These are phyloP conservation scores for Acanthoscelides obtectus DNA, from an alignment of 2,888 invertebrate species.

Conservation along the genomic window DNA sequence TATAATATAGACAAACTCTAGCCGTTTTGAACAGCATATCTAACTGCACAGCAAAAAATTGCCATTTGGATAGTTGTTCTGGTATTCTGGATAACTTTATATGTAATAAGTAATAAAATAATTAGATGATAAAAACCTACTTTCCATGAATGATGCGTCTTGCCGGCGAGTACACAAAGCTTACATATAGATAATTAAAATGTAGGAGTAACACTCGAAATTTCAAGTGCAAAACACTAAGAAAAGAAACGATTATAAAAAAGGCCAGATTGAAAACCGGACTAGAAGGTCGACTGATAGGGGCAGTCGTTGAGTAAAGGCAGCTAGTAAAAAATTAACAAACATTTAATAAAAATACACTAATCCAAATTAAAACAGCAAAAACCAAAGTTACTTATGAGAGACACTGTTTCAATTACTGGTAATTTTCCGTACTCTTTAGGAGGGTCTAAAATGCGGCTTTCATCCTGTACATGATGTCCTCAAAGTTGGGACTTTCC, in stretches of 20 bases:
- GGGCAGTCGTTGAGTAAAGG: not conserved
- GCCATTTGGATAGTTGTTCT: no score
- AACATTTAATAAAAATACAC: no score
- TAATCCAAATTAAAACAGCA: no score
- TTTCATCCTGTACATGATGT: no score
- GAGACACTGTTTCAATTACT: no score
- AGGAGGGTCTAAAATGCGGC: no score
- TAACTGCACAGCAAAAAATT: no score
- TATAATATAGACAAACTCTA: no score
- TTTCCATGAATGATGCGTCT: not conserved
- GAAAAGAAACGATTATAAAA: conserved; percentile 10
- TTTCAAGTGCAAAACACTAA: not conserved
- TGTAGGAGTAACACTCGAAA: not conserved
- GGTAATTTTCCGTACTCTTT: no score
- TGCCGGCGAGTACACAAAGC: not conserved
- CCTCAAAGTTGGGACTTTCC: no score
- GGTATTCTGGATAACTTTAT: not conserved
- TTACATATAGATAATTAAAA: not conserved
- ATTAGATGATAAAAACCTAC: not conserved
- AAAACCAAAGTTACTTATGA: no score
- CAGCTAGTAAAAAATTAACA: not conserved
- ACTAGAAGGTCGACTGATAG: conserved; percentile 18
- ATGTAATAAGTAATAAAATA: not conserved
- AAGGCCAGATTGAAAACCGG: conserved; percentile 26
- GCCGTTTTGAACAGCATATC: no score